Percentiles rank a stretch among this genome's conserved stretches.
Evolutionary conservation across 1,140 invertebrate species (phyloP).

Genomic region (Meloidogyne chitwoodi): DNA sequence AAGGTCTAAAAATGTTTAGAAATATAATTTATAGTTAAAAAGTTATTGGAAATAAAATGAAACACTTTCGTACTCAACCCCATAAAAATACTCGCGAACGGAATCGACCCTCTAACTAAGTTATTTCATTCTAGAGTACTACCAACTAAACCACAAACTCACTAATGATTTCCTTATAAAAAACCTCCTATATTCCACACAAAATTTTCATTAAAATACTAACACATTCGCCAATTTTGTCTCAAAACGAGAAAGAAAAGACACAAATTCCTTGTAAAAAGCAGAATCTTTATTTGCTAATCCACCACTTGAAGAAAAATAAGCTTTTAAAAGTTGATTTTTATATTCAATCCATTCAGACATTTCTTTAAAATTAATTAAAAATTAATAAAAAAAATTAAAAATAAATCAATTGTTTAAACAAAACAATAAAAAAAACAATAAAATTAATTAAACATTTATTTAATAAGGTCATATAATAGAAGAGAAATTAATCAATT

Average conservation of each 20-base stretch:
- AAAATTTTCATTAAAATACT: neutral
- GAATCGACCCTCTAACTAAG: too few species aligned
- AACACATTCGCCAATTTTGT: conserved; percentile 10
- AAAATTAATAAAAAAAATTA: neutral
- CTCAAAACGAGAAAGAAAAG: conserved; percentile 17
- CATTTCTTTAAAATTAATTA: neutral
- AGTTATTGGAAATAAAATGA: too few species aligned
- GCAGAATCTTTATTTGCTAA: conserved; percentile 13
- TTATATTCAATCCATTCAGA: conserved; percentile 28
- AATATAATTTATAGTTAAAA: too few species aligned
- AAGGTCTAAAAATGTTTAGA: neutral
- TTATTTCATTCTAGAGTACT: too few species aligned
- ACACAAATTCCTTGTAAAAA: conserved; percentile 27
- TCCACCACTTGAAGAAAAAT: conserved; percentile 15
- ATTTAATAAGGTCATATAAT: neutral
- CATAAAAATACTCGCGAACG: too few species aligned
- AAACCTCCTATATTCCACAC: too few species aligned
- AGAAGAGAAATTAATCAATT: neutral
- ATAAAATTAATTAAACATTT: neutral
- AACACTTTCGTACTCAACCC: too few species aligned
- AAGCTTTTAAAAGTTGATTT: conserved; percentile 14
- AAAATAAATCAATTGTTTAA: neutral
- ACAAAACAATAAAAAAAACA: neutral
- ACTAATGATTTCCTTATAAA: too few species aligned
- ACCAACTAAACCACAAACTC: too few species aligned